Evolutionary conservation across 2,888 invertebrate genomes (phyloP).

Genomic region (Nasonovia ribisnigri): DNA sequence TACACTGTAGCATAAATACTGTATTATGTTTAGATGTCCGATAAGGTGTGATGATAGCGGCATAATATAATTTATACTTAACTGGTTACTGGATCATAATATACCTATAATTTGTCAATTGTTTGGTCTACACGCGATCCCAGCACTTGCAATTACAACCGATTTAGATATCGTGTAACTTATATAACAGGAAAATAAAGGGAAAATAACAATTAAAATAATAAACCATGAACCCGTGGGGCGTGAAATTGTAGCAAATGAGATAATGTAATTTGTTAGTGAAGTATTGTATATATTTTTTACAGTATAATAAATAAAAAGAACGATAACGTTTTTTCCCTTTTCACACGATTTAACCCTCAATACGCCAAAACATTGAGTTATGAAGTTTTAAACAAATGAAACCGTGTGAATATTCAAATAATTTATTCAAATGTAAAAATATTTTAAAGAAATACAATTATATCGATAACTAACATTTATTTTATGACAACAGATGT

Average conservation of each 20-base stretch:
- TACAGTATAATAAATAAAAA: neutral
- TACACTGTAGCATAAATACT: neutral
- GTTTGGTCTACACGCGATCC: constrained; percentile 41
- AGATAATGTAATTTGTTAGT: constrained; percentile 35
- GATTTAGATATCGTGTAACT: constrained; percentile 36
- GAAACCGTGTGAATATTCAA: neutral
- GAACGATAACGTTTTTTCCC: neutral
- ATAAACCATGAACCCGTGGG: constrained; percentile 23
- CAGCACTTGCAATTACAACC: constrained; percentile 1
- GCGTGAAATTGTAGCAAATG: constrained; percentile 28
- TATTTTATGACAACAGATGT: neutral
- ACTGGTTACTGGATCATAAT: constrained; percentile 9
- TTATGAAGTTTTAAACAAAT: neutral
- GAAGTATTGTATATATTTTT: neutral
- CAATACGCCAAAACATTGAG: neutral
- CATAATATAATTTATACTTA: neutral
- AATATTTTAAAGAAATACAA: neutral
- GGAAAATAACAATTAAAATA: constrained; percentile 18
- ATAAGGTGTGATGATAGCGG: neutral
- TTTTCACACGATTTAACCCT: neutral
- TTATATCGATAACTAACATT: neutral
- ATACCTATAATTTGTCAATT: constrained; percentile 11
- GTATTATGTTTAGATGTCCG: neutral
- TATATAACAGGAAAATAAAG: neutral
- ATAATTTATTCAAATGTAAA: neutral